phyloP scores from a whole-genome alignment of 2,888 invertebrate genomes.

The Galerucella nymphaeae region DNA sequence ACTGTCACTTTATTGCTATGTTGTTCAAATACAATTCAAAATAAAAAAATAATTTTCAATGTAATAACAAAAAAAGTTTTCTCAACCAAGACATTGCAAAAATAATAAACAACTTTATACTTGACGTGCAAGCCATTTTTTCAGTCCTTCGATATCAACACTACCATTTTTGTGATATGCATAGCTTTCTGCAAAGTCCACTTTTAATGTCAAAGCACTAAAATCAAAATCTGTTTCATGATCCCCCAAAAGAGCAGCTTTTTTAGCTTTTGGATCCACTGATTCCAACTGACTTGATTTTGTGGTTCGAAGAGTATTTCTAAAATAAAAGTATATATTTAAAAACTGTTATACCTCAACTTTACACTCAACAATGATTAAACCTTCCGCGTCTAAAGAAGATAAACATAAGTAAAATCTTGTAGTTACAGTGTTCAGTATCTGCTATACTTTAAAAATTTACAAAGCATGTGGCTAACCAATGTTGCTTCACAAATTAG shows the following conservation, averaged over 20 bases:
- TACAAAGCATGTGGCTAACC: no score
- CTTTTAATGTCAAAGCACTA: slow-evolving; percentile 73
- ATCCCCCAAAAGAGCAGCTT: slow-evolving; percentile 78
- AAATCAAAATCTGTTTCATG: slow-evolving; percentile 87
- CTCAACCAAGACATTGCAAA: background rate
- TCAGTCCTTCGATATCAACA: slow-evolving; percentile 72
- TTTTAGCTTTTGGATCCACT: slow-evolving; percentile 75
- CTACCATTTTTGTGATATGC: slow-evolving; percentile 71
- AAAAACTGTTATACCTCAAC: background rate
- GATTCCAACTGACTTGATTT: slow-evolving; percentile 84
- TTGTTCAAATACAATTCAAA: background rate
- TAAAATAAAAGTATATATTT: slow-evolving; percentile 59
- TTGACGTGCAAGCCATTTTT: slow-evolving; percentile 71
- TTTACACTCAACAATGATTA: no score
- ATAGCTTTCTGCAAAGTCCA: slow-evolving; percentile 77
- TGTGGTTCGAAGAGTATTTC: slow-evolving; percentile 87
- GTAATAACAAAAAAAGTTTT: slow-evolving; percentile 4
- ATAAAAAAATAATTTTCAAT: background rate
- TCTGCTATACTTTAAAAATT: no score
- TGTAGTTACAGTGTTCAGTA: no score
- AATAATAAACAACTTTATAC: slow-evolving; percentile 9
- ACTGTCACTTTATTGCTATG: background rate
- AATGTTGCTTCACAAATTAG: no score
- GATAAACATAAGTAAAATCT: no score
- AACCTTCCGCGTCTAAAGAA: no score